phyloP scores from a whole-genome alignment of 2,797 vertebrate genomes.

The Enoplosus armatus region DNA sequence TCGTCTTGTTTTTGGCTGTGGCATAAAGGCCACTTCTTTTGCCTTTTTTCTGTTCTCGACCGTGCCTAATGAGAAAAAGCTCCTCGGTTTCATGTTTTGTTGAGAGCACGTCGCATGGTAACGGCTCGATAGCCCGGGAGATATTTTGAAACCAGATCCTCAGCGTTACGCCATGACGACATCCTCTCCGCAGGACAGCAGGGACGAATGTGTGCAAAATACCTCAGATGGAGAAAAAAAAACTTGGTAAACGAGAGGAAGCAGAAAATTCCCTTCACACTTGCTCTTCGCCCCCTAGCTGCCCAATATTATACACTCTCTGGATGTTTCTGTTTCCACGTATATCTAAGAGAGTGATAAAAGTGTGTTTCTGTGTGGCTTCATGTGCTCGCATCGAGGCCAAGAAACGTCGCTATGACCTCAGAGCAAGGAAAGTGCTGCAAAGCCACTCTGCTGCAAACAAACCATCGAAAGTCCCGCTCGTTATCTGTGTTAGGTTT shows the following conservation, averaged over 20 bases:
- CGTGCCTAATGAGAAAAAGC: slow-evolving; percentile 71
- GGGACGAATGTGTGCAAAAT: slow-evolving; percentile 50
- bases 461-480: slow-evolving; percentile 53
- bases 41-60: slow-evolving; percentile 30
- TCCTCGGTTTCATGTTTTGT: slow-evolving; percentile 67
- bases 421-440: slow-evolving; percentile 33
- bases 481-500: slow-evolving; percentile 68
- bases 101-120: slow-evolving; percentile 72
- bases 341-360: slow-evolving; percentile 23
- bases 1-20: slow-evolving; percentile 44
- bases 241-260: slow-evolving; percentile 57
- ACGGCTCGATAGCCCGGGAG: slow-evolving; percentile 63
- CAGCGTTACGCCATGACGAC: slow-evolving; percentile 59
- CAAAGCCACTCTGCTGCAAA: slow-evolving; percentile 53
- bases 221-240: slow-evolving; percentile 44
- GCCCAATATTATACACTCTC: slow-evolving; percentile 9
- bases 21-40: slow-evolving; percentile 29
- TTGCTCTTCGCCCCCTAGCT: slow-evolving; percentile 35
- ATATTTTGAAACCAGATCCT: slow-evolving; percentile 78
- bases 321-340: slow-evolving; percentile 19
- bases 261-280: slow-evolving; percentile 52
- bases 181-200: slow-evolving; percentile 51
- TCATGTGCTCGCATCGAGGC: not conserved
- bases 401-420: slow-evolving; percentile 38
- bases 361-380: slow-evolving; percentile 20